Base-by-base conservation (phyloP, 2,797 vertebrate genomes). In the Loris lydekkerianus region DNA sequence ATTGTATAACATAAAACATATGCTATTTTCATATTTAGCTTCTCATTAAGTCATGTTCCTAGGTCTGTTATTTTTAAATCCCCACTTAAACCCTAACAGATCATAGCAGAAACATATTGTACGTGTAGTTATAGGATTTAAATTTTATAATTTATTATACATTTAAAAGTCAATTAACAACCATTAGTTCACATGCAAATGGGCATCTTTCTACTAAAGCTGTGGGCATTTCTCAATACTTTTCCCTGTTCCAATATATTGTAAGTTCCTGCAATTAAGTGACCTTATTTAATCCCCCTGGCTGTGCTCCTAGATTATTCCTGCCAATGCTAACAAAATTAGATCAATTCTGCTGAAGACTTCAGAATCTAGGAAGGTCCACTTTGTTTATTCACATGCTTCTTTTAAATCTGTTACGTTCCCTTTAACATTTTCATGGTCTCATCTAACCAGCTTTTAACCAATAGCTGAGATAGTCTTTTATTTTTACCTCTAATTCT, bases 151-250 rank as follows among this genome's bases (percentile, higher is more conserved):
- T 10, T 75, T 72, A 73, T 25, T 56, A 89, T 3, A 82, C 0
- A 20, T 90, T 87, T 94, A 25, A 77, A 89, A 77, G n/a, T 29
- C 92, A 92, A 69, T 80, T 76, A 82, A n/a, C 6, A 37, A 13
- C 27, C 25, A 27, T 34, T 40, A 21, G 7, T 87, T 86, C 81
- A 77, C 29, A 34, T 53, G 46, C 61, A 94, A 83, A 86, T 31
- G 2, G 21, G 40, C 27, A 29, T 46, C 6, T 67, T 76, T 89
- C 37, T 31, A 21, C 13, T 46, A 37, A 95, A 86, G 76, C 18
- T 65, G 82, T 49, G n/a, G 25, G 10, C 3, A 58, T 83, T 27
- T 81, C 73, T 58, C 8, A 78, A n/a, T 85, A 25, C 60, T 83
- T 95, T 83, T 0, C 21, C 27, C 23, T 84, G 37, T 76, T 78